Conservation (phyloP, 2,113 vertebrate genomes). For the Pluvialis apricaria region DNA sequence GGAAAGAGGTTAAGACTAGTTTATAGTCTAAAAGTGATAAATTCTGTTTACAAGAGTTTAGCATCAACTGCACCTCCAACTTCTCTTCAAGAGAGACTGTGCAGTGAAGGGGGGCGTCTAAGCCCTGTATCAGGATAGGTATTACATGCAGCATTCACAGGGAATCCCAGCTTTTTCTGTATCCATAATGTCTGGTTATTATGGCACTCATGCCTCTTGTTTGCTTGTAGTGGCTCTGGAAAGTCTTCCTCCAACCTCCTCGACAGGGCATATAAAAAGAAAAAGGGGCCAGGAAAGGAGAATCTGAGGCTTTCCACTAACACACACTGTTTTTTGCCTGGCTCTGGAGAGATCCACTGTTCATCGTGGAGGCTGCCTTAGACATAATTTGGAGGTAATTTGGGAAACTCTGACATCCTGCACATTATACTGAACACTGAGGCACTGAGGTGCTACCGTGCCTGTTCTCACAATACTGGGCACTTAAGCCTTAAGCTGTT, state of each 20-base stretch:
- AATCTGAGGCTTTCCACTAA: not conserved
- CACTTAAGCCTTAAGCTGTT: not conserved
- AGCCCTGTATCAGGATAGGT: not conserved
- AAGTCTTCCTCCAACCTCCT: not conserved
- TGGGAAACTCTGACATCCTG: not conserved
- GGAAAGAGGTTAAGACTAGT: not conserved
- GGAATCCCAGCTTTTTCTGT: rapidly evolving
- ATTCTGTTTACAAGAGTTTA: not conserved
- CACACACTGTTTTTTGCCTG: rapidly evolving
- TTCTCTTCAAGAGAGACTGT: not conserved
- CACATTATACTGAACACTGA: not conserved
- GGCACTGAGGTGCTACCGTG: not conserved
- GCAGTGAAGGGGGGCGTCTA: not conserved
- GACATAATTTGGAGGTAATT: not conserved
- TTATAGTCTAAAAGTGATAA: not conserved
- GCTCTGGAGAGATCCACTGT: not conserved
- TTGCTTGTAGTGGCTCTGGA: not conserved
- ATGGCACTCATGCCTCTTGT: not conserved
- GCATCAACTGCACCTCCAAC: not conserved
- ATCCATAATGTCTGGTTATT: not conserved
- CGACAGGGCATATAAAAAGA: not conserved
- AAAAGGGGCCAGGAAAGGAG: not conserved
- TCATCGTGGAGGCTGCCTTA: not conserved
- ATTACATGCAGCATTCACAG: not conserved
- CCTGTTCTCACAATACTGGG: not conserved